A percentile compares a stretch with the other conserved stretches of the same genome.
Conservation (phyloP, 1,140 invertebrate species). For the Achroia grisella region DNA sequence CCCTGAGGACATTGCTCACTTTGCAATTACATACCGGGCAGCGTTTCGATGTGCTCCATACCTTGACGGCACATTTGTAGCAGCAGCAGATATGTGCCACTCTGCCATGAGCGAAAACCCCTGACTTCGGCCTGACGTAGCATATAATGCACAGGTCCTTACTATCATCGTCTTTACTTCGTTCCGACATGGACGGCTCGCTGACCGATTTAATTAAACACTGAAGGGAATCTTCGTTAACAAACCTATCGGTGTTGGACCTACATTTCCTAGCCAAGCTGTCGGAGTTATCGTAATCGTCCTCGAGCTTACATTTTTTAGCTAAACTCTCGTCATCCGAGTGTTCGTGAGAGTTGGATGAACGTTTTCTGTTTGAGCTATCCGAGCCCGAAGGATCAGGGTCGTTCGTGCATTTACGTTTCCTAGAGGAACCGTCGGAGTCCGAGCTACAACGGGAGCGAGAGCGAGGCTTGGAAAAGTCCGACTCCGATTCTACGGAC, state of each 20-base stretch:
- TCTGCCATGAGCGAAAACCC: conserved; percentile 78
- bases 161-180: conserved; percentile 23
- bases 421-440: too few species aligned
- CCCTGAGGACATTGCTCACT: conserved; percentile 77
- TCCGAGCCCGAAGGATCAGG: too few species aligned
- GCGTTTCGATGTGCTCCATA: conserved; percentile 75
- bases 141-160: conserved; percentile 77
- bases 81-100: conserved; percentile 80
- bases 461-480: too few species aligned
- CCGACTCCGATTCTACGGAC: too few species aligned
- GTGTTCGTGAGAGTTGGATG: too few species aligned
- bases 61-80: conserved; percentile 78
- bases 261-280: too few species aligned
- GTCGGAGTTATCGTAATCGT: too few species aligned
- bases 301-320: conserved; percentile 9
- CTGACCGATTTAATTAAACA: conserved; percentile 47
- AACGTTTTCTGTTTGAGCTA: too few species aligned
- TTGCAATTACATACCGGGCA: conserved; percentile 81
- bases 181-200: conserved; percentile 33
- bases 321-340: too few species aligned
- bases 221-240: conserved; percentile 12
- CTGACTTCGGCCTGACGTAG: conserved; percentile 75
- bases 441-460: too few species aligned
- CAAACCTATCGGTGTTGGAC: background rate
- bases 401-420: too few species aligned